Evolutionary conservation across 2,113 vertebrate genomes (phyloP), one percentile per base, ranked within the genome.

Genomic region (Crotophaga sulcirostris): DNA sequence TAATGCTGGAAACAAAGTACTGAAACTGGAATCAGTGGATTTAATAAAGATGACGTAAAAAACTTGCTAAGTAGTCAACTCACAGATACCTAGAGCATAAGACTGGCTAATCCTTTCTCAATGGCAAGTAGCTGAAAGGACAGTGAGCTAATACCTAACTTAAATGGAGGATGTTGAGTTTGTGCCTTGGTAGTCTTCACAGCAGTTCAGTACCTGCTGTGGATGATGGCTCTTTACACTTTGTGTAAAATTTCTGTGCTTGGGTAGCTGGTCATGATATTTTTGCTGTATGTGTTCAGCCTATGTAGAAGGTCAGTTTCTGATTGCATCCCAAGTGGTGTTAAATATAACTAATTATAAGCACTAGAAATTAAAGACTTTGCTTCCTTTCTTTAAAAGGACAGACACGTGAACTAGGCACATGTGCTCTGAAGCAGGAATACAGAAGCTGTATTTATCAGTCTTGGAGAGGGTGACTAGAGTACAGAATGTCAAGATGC

Each of bases 391-490:
- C 38, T 40, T 45, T 63, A 31, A 15, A 74, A 75, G 20, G 25
- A 58, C 9, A 52, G 34, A 21, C 13, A 2, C 0, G 0, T 47
- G 23, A 68, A n/a, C 13, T 47, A 40, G 40, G 16, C 6, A 49
- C 1, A 0, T 23, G 6, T 68, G 29, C 23, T 49, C 10, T 66
- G n/a, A 76, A 86, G 24, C 0, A 2, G 40, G 33, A 90, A n/a
- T 44, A 45, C 5, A 34, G 36, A 68, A 68, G 23, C 11, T 69
- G 12, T 55, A 23, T 63, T 78, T 31, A 0, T 8, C 9, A 5
- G 9, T 33, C 85, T 66, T 38, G 20, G 19, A 51, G 45, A 10
- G 10, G 6, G 6, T 63, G 18, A 42, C 20, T 76, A 51, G 36
- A 56, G 26, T 16, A 38, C 9, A 34, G 21, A 38, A 34, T 45